Percentiles rank a stretch among this genome's conserved stretches.
Conservation (phyloP, 2,888 invertebrate genomes). For the Exephanes ischioxanthus region DNA sequence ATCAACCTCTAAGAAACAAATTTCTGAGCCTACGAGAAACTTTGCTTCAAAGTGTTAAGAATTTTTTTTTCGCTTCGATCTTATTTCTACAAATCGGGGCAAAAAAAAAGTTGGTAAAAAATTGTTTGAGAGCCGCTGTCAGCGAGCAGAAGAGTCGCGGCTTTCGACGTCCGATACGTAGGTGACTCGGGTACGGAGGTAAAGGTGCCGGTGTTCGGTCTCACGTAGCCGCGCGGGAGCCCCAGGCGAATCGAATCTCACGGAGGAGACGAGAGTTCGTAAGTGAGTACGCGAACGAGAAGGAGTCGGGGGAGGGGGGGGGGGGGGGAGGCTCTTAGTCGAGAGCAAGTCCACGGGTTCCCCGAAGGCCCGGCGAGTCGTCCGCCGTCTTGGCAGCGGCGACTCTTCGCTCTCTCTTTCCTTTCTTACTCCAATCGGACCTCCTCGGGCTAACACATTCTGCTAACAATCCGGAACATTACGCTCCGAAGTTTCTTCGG, state of each 20-base stretch:
- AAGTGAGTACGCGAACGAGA: conserved; percentile 43
- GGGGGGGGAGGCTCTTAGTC: neutral
- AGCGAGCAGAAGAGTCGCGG: conserved; percentile 60
- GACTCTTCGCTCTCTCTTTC: conserved; percentile 62
- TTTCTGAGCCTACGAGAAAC: too few relatives aligned
- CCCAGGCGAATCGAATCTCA: conserved; percentile 70
- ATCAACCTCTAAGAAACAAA: too few relatives aligned
- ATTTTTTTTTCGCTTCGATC: neutral
- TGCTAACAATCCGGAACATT: neutral
- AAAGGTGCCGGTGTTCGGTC: conserved; percentile 63
- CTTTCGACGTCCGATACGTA: conserved; percentile 72
- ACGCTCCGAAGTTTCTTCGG: conserved; percentile 39
- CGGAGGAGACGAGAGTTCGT: conserved; percentile 28
- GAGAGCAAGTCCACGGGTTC: conserved; percentile 71
- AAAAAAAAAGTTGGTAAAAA: neutral
- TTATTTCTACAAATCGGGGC: neutral
- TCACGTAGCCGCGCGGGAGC: conserved; percentile 52
- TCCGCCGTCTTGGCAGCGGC: conserved; percentile 51
- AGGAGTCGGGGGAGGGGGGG: conserved; percentile 15
- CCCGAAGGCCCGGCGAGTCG: conserved; percentile 57
- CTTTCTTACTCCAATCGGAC: conserved; percentile 42
- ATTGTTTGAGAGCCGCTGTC: conserved; percentile 45
- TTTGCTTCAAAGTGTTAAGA: neutral
- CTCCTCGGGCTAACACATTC: conserved; percentile 8
- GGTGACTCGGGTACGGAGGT: conserved; percentile 63